These are phyloP conservation scores for Akabosia matsudoensis DNA, from an alignment of 1,140 invertebrate species.

Conservation along the genomic window DNA sequence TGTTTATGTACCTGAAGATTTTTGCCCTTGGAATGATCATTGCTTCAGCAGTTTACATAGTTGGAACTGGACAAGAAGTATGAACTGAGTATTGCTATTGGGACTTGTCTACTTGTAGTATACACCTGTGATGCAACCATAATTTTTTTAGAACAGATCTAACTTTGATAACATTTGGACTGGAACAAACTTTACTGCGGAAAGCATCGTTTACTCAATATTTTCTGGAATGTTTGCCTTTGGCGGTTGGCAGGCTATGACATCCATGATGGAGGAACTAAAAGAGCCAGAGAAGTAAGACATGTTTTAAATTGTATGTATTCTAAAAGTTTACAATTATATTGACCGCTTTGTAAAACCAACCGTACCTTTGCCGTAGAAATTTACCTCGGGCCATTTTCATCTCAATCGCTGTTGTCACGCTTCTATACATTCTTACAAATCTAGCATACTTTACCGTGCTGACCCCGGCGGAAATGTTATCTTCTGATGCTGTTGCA, in stretches of 20 bases:
- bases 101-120: too few species aligned
- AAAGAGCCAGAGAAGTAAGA: slow-evolving; percentile 80
- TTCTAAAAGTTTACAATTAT: slow-evolving; percentile 23
- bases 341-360: not conserved
- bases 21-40: slow-evolving; percentile 56
- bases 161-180: slow-evolving; percentile 77
- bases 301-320: slow-evolving; percentile 32
- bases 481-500: slow-evolving; percentile 83
- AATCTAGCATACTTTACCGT: slow-evolving; percentile 91
- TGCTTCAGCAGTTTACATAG: slow-evolving; percentile 69
- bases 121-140: too few species aligned
- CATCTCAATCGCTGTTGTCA: slow-evolving; percentile 86
- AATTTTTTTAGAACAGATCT: too few species aligned
- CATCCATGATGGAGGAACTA: slow-evolving; percentile 88
- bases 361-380: slow-evolving; percentile 57
- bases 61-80: slow-evolving; percentile 61
- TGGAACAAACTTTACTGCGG: slow-evolving; percentile 71
- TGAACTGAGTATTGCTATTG: too few species aligned
- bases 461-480: slow-evolving; percentile 71
- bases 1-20: slow-evolving; percentile 59
- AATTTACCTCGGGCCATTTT: slow-evolving; percentile 84
- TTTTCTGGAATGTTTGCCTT: slow-evolving; percentile 96
- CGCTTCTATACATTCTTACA: slow-evolving; percentile 81
- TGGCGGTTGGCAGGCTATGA: slow-evolving; percentile 80
- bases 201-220: slow-evolving; percentile 82